These are phyloP conservation scores for Kryphioiulus occultus DNA, from an alignment of 2,888 invertebrate genomes.

Conservation along the genomic window DNA sequence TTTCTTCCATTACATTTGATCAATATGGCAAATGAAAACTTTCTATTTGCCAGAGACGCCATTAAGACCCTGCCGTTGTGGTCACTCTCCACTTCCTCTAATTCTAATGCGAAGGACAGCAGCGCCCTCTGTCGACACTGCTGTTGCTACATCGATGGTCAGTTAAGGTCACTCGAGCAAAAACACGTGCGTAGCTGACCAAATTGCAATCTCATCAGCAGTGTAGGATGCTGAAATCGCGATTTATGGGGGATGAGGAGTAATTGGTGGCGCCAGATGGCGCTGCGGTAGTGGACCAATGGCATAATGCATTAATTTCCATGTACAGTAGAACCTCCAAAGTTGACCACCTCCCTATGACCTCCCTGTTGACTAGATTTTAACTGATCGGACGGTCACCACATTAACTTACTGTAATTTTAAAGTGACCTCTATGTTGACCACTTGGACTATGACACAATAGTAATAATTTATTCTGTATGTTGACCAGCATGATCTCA, in stretches of 20 bases:
- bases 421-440: too few relatives aligned
- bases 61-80: conserved; percentile 13
- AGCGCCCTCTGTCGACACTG: neutral
- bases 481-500: too few relatives aligned
- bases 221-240: neutral
- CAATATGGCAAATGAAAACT: conserved; percentile 39
- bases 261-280: neutral
- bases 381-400: too few relatives aligned
- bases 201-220: neutral
- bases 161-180: conserved; percentile 8
- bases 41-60: conserved; percentile 29
- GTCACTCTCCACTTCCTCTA: neutral
- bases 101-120: neutral
- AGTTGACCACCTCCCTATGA: too few relatives aligned
- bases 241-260: neutral
- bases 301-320: too few relatives aligned
- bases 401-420: too few relatives aligned
- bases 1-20: conserved; percentile 40
- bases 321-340: too few relatives aligned
- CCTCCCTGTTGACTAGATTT: too few relatives aligned
- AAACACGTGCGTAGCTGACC: neutral
- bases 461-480: too few relatives aligned
- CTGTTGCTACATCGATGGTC: neutral
- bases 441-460: too few relatives aligned
- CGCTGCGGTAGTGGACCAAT: neutral